These are phyloP conservation scores for Ceratina calcarata DNA, from an alignment of 1,140 invertebrate genomes.

Conservation along the genomic window DNA sequence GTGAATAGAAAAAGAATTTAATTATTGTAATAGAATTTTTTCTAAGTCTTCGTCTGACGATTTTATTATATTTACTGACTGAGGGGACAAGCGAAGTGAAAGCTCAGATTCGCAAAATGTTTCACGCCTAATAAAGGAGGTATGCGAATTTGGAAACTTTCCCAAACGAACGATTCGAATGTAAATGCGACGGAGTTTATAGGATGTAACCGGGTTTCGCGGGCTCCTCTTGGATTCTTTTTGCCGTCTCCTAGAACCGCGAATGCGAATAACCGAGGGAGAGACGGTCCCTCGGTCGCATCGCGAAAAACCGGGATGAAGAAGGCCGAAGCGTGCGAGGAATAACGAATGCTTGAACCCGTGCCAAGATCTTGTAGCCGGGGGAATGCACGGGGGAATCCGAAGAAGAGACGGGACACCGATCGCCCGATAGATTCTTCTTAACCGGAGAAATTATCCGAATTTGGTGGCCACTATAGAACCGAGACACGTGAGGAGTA, in stretches of 20 bases:
- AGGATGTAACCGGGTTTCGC: constrained; percentile 45
- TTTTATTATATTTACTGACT: no score
- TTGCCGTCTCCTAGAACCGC: constrained; percentile 46
- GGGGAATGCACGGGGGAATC: constrained; percentile 10
- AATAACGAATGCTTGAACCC: constrained; percentile 71
- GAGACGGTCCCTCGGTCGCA: background rate
- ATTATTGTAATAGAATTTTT: no score
- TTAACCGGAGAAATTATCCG: constrained; percentile 8
- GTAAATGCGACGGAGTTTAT: constrained; percentile 28
- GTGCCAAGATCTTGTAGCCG: constrained; percentile 64
- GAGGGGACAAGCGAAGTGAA: no score
- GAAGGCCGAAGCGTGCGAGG: constrained; percentile 30
- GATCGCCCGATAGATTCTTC: constrained; percentile 25
- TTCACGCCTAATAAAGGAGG: background rate
- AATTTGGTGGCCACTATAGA: background rate
- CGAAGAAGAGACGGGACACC: constrained; percentile 5
- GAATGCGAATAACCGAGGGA: constrained; percentile 19
- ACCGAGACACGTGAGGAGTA: background rate
- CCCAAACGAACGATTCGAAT: constrained; percentile 6
- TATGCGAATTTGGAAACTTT: background rate
- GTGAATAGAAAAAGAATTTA: no score
- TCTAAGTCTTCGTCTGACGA: no score
- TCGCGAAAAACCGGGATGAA: constrained; percentile 37
- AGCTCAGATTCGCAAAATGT: no score
- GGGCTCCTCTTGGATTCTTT: background rate